Percentiles rank a stretch among this genome's conserved stretches.
Evolutionary conservation across 2,888 invertebrate genomes (phyloP).

Genomic region (Cantharis rufa): DNA sequence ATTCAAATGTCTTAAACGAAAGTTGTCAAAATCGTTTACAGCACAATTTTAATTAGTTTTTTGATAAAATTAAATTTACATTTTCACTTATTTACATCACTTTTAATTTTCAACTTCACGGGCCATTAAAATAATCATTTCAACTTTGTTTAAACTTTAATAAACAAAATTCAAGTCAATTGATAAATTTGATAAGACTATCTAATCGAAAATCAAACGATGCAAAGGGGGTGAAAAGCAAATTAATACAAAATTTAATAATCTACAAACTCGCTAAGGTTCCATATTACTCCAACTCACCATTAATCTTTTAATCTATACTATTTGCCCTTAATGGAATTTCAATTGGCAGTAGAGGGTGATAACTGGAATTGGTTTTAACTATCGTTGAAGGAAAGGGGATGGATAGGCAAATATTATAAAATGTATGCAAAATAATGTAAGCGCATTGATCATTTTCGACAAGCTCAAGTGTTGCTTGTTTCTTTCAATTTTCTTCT

Average conservation of each 20-base stretch:
- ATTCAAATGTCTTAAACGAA: background rate
- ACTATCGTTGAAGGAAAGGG: constrained; percentile 21
- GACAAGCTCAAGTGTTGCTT: background rate
- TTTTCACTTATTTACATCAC: background rate
- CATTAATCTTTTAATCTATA: constrained; percentile 33
- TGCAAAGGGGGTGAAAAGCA: background rate
- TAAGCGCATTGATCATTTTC: constrained; percentile 1
- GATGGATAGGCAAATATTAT: constrained; percentile 8
- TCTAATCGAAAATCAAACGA: background rate
- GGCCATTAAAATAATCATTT: background rate
- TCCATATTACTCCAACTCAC: constrained; percentile 15
- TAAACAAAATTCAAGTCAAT: background rate
- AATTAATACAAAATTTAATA: constrained; percentile 25
- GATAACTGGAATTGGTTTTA: constrained; percentile 23
- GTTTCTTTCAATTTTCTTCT: background rate
- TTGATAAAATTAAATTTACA: background rate
- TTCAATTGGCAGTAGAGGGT: constrained; percentile 24
- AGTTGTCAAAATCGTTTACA: background rate
- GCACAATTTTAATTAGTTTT: background rate
- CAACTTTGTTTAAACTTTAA: background rate
- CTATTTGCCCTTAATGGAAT: constrained; percentile 31
- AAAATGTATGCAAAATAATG: background rate
- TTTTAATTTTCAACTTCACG: background rate
- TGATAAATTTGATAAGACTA: constrained; percentile 1
- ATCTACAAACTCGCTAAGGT: constrained; percentile 27